Evolutionary conservation across 2,113 vertebrate species (phyloP), one percentile per base, ranked within the genome.

Genomic region (Aythya baeri): DNA sequence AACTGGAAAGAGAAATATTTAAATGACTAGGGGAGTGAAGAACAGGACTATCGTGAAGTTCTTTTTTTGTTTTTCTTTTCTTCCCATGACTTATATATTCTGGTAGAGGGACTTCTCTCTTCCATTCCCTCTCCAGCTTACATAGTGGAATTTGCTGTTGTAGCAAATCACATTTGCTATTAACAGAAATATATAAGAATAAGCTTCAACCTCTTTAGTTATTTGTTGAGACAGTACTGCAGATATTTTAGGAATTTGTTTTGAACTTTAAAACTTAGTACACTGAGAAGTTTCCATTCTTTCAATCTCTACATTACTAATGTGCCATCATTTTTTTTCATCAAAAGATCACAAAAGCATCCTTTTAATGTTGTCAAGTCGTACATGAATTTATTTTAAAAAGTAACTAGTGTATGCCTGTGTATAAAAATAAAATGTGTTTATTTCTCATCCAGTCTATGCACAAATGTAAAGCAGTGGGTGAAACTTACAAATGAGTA

Each of bases 341-440:
- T 73, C 52, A 50, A 67, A 77, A 52, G 12, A 32, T 16, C 74
- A 71, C n/a, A 78, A 59, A 73, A 29, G 7, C 4, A 29, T 94
- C 18, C 5, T 73, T 88, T 70, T 16, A 46, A 8, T 61, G 12
- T 86, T 76, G 10, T 83, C 25, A 62, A 38, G 46, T 58, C 15
- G 44, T 43, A 67, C 20, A 31, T 46, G 74, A 70, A 74, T 84
- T 66, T 87, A 15, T 75, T 88, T 71, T 88, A 21, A 54, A 25
- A 89, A 78, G 17, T 78, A 29, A 18, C 3, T 74, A 12, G 14
- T 77, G 1, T 77, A 38, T 74, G 65, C 16, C n/a, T n/a, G 21
- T 85, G 10, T 41, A 93, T 74, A 83, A 86, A 94, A 77, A 66
- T 25, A 83, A 68, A 76, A 58, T 17, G 27, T 63, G 22, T 91